Evolutionary conservation across 2,888 invertebrate species (phyloP), one percentile per base, ranked within the genome.

Genomic region (Cepaea hortensis): DNA sequence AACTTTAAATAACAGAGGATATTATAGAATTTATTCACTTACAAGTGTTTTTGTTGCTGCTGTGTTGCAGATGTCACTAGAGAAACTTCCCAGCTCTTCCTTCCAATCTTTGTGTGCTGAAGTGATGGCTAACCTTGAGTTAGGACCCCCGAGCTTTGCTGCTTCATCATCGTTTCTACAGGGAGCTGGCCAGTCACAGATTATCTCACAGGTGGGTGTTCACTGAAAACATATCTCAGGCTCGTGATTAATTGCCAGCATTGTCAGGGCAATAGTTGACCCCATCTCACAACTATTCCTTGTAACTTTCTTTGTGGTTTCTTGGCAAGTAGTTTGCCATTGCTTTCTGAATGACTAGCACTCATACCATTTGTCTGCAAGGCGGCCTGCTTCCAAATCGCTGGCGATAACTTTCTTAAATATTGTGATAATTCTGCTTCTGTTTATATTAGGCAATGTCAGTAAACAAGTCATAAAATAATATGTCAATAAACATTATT

Each of bases 141-240:
- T 96, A 3, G 95, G 96, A 87, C 96, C 96, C 90, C 95, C 96
- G 82, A 96, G 96, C 95, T 96, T 90, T 95, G 95, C 83, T 95
- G 95, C 92, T 95, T 97, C 98, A 3, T 96, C 96, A 91, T 97
- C 98, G 86, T 97, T 98, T 91, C 95, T 98, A 15, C 96, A 97
- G 85, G 97, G 97, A 89, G 97, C 97, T 55, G 98, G 97, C 0
- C 97, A 98, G 93, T 96, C 96, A 88, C 96, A 96, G 84, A 96
- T 97, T 35, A 92, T 95, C 6, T 87, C 91, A 61, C 95, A 95
- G 93, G 94, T 94, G 81, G 85, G 87, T 80, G 15, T n/a, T 79
- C 62, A 62, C 13, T 9, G 62, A 18, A 13, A 18, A 13, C 5
- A 46, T 73, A 3, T 23, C 46, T 46, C 15, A 13, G 46, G 46